A percentile compares a stretch with the other conserved stretches of the same genome.
Evolutionary conservation across 2,888 invertebrate genomes (phyloP).

Genomic region (Noctua pronuba): DNA sequence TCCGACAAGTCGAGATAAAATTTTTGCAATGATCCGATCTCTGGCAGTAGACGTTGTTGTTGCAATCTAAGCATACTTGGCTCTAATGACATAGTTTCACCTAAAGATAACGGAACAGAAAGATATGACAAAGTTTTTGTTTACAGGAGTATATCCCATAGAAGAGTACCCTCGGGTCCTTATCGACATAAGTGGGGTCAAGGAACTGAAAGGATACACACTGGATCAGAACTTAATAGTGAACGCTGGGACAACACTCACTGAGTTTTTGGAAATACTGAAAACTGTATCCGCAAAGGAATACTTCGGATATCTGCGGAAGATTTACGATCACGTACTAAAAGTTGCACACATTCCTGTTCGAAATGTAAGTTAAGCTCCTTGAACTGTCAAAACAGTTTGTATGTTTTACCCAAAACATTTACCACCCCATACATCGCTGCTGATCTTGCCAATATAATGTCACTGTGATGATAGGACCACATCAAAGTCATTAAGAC

Average conservation of each 20-base stretch:
- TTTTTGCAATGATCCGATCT: neutral
- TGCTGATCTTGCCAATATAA: neutral
- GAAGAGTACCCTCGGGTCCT: conserved; percentile 82
- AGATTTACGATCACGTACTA: conserved; percentile 91
- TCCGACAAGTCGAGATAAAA: neutral
- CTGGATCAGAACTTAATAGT: conserved; percentile 84
- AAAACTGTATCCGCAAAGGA: conserved; percentile 65
- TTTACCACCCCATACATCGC: neutral
- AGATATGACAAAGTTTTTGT: conserved; percentile 51
- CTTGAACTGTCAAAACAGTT: neutral
- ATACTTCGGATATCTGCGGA: conserved; percentile 90
- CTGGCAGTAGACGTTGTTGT: neutral
- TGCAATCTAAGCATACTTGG: conserved; percentile 67
- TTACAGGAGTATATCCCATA: conserved; percentile 82
- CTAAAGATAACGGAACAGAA: neutral
- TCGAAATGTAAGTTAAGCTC: conserved; percentile 90
- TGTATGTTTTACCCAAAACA: neutral
- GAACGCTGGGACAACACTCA: conserved; percentile 90
- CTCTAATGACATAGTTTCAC: neutral
- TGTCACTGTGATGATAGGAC: neutral
- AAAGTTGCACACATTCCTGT: conserved; percentile 92
- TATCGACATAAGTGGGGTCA: conserved; percentile 91
- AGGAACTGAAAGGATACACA: conserved; percentile 87
- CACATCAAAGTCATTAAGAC: neutral
- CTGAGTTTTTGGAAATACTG: conserved; percentile 87